Base-by-base conservation (phyloP, 1,140 invertebrate genomes). In the Achroia grisella region DNA sequence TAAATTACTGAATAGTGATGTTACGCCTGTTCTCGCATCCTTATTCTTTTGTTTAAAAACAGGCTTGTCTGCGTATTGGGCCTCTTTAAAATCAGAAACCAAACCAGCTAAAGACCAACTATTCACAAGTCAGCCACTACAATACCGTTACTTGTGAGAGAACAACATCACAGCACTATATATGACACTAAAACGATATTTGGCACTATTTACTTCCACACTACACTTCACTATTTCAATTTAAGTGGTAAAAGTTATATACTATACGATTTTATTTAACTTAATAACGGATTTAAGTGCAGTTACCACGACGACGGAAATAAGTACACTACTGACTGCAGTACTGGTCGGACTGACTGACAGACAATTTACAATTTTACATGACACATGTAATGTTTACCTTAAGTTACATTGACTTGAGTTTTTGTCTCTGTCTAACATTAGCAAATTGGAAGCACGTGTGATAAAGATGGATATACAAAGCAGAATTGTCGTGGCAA, bases 71-170 rank as follows among this genome's bases (percentile, higher is more conserved):
- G 17, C 17, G 17, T 23, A 23, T 6, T 23, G 17, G 17, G 2
- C 17, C 2, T 23, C 2, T 23, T 23, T n/a, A n/a, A n/a, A n/a
- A n/a, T n/a, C 17, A 23, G 6, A 23, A 3, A 23, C 2, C 17
- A 23, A 23, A 23, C 17, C 17, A 23, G 67, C 64, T 56, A 61
- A 67, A 73, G 59, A n/a, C n/a, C n/a, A n/a, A n/a, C n/a, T n/a
- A n/a, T 70, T 79, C 69, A 78, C 60, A 48, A 71, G 46, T 49
- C 44, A n/a, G n/a, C n/a, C n/a, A n/a, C 10, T 12, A 56, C 52
- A 54, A 65, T 78, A 71, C 74, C 77, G 77, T 81, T 81, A 81
- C 44, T 64, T 48, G 31, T 58, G 54, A 23, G 17, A 23, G 49
- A 65, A 49, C 58, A 32, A 59, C 62, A 69, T 66, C 55, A 66